A percentile compares a stretch with the other conserved stretches of the same genome.
Conservation (phyloP, 2,113 vertebrate species). For the Pardalotus punctatus region DNA sequence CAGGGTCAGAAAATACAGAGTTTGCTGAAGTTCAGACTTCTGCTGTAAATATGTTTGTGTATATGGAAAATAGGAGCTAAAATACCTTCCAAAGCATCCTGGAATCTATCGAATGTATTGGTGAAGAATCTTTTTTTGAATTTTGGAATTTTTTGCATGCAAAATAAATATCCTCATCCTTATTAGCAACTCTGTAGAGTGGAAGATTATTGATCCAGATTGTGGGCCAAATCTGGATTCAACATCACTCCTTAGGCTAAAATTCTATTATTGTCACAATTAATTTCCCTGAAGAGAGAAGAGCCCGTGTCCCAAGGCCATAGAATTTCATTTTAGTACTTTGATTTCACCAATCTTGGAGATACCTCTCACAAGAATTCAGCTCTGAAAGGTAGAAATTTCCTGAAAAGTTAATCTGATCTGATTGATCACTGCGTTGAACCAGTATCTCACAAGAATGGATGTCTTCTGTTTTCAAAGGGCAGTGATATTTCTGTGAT, state of each 20-base stretch:
- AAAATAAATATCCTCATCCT: not conserved
- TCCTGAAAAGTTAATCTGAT: conserved; percentile 26
- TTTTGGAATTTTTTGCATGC: not conserved
- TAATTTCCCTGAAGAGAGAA: not conserved
- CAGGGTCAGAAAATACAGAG: not conserved
- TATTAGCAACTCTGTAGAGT: not conserved
- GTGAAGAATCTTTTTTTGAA: not conserved
- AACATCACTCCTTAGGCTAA: not conserved
- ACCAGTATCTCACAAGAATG: not conserved
- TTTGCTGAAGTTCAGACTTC: not conserved
- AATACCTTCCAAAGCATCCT: not conserved
- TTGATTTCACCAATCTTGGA: not conserved
- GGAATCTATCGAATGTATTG: not conserved
- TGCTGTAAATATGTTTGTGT: not conserved
- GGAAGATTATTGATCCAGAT: not conserved
- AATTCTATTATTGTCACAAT: not conserved
- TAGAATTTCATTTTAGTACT: not conserved
- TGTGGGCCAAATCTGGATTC: not conserved
- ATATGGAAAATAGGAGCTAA: conserved; percentile 9
- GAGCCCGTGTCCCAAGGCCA: not conserved
- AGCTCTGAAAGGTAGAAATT: not conserved
- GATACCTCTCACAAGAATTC: not conserved
- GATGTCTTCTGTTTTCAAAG: not conserved
- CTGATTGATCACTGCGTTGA: not conserved
- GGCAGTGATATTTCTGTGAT: conserved; percentile 19